Percentiles rank a stretch among this genome's conserved stretches.
Conservation (phyloP, 2,113 vertebrate genomes). For the Calidris pygmaea region DNA sequence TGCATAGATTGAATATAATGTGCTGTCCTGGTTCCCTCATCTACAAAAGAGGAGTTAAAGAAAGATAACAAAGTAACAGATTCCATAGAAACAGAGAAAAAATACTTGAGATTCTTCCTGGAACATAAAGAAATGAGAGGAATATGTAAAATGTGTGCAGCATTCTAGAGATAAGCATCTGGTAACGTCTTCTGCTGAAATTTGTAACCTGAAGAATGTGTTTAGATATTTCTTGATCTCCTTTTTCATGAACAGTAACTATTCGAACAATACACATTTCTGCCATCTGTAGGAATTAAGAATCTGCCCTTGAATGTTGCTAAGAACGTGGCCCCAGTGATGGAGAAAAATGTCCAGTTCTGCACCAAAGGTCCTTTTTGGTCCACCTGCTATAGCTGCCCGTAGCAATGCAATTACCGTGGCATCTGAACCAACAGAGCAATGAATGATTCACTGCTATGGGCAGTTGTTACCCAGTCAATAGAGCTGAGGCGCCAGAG, state of each 20-base stretch:
- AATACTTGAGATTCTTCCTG: not conserved
- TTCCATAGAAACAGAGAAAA: not conserved
- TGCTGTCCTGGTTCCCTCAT: not conserved
- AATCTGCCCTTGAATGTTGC: not conserved
- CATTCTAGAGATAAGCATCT: not conserved
- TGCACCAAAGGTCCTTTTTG: not conserved
- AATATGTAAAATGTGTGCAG: not conserved
- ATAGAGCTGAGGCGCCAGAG: fast-evolving
- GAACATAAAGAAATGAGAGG: not conserved
- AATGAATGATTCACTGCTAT: not conserved
- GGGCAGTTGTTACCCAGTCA: not conserved
- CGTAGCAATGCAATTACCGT: not conserved
- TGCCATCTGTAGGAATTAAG: not conserved
- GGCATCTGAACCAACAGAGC: not conserved
- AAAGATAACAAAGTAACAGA: not conserved
- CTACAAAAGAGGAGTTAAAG: not conserved
- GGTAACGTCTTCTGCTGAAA: not conserved
- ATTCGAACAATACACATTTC: not conserved
- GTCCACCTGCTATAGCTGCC: not conserved
- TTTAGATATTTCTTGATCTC: not conserved
- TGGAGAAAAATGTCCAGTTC: not conserved
- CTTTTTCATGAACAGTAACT: not conserved
- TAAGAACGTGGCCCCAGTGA: not conserved
- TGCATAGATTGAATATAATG: not conserved
- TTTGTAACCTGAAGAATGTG: not conserved